Conservation (phyloP, 2,797 vertebrate species). For the Lepus townsendii region DNA sequence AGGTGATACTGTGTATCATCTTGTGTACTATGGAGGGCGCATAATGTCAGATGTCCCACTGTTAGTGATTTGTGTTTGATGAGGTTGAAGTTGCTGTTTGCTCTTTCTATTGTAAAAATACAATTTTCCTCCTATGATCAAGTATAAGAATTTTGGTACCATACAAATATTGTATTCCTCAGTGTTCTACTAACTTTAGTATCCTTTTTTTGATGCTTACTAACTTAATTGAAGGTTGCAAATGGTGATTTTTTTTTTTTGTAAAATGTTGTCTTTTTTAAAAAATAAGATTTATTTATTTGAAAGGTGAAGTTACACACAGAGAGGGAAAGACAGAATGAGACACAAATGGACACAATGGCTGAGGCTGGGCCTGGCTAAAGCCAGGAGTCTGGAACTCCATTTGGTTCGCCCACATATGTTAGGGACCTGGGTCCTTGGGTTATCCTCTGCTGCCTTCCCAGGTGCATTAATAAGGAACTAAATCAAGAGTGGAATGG, state of each 20-base stretch:
- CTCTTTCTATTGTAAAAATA: conserved; percentile 54
- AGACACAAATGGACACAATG: no score
- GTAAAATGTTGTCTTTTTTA: no score
- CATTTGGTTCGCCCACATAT: no score
- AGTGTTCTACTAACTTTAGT: conserved; percentile 36
- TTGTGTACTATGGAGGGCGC: not conserved
- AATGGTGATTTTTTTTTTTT: conserved; percentile 36
- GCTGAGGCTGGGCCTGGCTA: no score
- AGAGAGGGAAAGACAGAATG: no score
- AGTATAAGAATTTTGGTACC: not conserved
- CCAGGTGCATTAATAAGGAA: no score
- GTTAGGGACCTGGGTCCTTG: no score
- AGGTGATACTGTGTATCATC: not conserved
- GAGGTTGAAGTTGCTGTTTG: conserved; percentile 48
- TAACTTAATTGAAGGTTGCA: conserved; percentile 18
- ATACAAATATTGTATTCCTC: conserved; percentile 19
- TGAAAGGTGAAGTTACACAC: no score
- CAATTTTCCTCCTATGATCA: not conserved
- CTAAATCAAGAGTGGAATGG: no score
- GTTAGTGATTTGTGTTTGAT: conserved; percentile 53
- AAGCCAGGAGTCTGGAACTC: no score
- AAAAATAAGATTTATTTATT: no score
- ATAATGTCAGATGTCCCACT: not conserved
- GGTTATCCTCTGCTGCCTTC: no score
- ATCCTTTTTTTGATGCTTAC: conserved; percentile 25